Evolutionary conservation across 2,113 vertebrate species (phyloP).

Genomic region (Tachysurus fulvidraco): DNA sequence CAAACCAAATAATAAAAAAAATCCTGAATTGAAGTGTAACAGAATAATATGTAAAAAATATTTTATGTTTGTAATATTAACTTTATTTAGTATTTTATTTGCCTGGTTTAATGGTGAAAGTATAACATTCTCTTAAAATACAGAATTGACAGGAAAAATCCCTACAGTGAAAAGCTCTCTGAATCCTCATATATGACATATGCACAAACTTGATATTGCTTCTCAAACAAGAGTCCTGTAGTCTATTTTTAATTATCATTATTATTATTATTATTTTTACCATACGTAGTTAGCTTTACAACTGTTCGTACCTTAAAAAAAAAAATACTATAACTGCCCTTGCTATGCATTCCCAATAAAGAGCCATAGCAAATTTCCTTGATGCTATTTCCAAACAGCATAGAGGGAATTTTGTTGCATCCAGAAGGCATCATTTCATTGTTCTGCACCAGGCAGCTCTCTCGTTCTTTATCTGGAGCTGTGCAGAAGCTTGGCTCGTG

Average conservation of each 20-base stretch:
- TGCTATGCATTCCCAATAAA: not conserved
- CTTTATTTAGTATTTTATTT: not conserved
- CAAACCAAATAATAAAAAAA: not conserved
- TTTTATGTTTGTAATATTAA: not conserved
- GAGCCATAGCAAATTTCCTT: not conserved
- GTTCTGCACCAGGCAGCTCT: constrained; percentile 29
- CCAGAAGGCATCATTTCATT: constrained; percentile 31
- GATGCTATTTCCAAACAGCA: constrained; percentile 14
- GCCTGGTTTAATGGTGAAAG: not conserved
- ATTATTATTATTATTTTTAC: not conserved
- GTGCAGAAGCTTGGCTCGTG: constrained; percentile 41
- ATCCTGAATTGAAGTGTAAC: not conserved
- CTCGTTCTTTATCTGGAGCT: constrained; percentile 46
- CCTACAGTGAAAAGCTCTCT: not conserved
- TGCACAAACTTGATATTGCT: not conserved
- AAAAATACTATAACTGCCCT: not conserved
- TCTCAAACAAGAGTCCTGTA: not conserved
- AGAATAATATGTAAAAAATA: not conserved
- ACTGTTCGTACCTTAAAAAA: not conserved
- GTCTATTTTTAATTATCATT: not conserved
- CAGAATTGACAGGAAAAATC: not conserved
- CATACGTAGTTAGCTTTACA: not conserved
- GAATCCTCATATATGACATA: not conserved
- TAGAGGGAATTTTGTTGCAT: constrained; percentile 35
- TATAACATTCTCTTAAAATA: not conserved